phyloP scores from a whole-genome alignment of 1,140 invertebrate species.

The Drosophila subobscura region DNA sequence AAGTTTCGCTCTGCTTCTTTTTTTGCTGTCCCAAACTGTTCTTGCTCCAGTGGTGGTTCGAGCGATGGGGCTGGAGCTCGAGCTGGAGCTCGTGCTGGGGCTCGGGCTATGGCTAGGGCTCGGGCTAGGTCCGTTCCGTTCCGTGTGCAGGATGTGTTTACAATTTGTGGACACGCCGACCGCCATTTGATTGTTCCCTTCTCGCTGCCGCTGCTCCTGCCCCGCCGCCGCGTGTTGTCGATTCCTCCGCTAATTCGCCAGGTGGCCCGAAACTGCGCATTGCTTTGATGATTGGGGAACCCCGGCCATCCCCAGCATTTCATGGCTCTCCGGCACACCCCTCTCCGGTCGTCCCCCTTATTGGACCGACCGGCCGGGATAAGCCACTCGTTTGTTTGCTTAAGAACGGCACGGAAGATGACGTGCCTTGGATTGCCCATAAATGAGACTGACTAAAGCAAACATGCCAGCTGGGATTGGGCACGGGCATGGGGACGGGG shows the following conservation, averaged over 20 bases:
- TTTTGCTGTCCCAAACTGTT: slow-evolving; percentile 27
- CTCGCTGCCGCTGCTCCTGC: neutral
- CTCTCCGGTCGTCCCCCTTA: neutral
- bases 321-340: neutral
- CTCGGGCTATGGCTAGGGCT: slow-evolving; percentile 28
- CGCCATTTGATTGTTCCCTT: slow-evolving; percentile 69
- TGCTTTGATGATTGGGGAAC: slow-evolving; percentile 2
- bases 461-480: slow-evolving; percentile 15
- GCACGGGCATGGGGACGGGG: neutral
- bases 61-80: slow-evolving; percentile 40
- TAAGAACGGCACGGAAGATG: slow-evolving; percentile 48
- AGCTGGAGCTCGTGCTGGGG: too few species aligned
- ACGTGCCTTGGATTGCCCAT: slow-evolving; percentile 51
- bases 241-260: slow-evolving; percentile 62
- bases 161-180: slow-evolving; percentile 81
- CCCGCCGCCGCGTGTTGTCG: slow-evolving; percentile 33
- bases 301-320: too few species aligned
- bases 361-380: slow-evolving; percentile 11
- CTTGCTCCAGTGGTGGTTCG: slow-evolving; percentile 17
- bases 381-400: slow-evolving; percentile 50
- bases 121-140: slow-evolving; percentile 41
- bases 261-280: slow-evolving; percentile 48
- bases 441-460: slow-evolving; percentile 45
- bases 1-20: slow-evolving; percentile 65
- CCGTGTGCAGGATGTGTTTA: slow-evolving; percentile 81